Evolutionary conservation across 2,113 vertebrate species (phyloP).

Genomic region (Nymphicus hollandicus): DNA sequence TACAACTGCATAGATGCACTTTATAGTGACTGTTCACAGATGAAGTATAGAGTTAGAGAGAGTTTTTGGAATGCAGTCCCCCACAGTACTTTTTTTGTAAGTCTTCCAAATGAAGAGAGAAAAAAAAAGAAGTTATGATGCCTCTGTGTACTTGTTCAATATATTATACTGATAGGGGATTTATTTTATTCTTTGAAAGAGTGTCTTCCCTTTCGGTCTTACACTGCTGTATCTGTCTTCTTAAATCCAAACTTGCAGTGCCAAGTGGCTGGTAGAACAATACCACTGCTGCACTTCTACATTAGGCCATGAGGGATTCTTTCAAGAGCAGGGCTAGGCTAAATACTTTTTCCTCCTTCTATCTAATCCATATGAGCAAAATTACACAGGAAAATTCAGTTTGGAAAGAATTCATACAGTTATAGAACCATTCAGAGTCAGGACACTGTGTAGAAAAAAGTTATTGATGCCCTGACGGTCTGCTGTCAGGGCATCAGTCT

Average conservation of each 20-base stretch:
- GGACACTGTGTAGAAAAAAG: neutral
- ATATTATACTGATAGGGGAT: neutral
- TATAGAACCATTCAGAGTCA: neutral
- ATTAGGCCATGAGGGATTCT: neutral
- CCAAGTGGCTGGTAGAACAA: neutral
- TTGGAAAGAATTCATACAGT: neutral
- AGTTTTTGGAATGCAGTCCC: neutral
- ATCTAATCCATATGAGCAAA: neutral
- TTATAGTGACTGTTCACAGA: neutral
- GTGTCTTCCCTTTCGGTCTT: neutral
- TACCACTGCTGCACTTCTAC: neutral
- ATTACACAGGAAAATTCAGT: neutral
- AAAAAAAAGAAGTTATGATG: neutral
- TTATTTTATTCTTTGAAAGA: neutral
- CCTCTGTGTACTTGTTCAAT: neutral
- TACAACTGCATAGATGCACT: neutral
- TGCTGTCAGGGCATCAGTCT: neutral
- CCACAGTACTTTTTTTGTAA: neutral
- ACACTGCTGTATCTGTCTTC: neutral
- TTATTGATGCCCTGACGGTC: neutral
- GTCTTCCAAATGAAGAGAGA: neutral
- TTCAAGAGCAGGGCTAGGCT: neutral
- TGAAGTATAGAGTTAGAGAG: neutral
- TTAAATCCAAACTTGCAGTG: neutral
- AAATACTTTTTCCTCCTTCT: neutral